These are phyloP conservation scores for Neoarius graeffei DNA, from an alignment of 2,113 vertebrate species.

Conservation along the genomic window DNA sequence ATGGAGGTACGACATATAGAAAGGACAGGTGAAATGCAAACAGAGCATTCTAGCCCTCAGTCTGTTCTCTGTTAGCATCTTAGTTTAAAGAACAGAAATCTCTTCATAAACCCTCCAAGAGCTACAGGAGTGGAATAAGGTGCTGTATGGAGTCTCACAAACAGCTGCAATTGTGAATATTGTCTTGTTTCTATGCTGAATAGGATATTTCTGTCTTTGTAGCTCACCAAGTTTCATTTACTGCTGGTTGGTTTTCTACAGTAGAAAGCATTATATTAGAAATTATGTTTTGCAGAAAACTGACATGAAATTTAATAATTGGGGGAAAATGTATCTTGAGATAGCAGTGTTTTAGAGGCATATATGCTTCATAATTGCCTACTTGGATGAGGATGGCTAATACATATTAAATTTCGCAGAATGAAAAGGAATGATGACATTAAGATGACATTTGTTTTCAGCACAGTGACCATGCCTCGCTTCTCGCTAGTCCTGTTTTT, in stretches of 20 bases:
- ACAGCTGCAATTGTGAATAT: background rate
- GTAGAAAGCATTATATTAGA: background rate
- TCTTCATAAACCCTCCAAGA: background rate
- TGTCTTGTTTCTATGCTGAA: too few relatives aligned
- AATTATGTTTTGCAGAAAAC: background rate
- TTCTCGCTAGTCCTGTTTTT: constrained; percentile 38
- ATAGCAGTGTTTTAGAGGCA: background rate
- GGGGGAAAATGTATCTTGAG: background rate
- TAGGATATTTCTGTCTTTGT: background rate
- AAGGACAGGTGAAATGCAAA: constrained; percentile 48
- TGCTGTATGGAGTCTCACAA: constrained; percentile 10
- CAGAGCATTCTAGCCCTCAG: background rate
- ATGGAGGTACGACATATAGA: constrained; percentile 36
- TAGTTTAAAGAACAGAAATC: background rate
- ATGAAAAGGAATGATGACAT: background rate
- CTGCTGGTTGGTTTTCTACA: too few relatives aligned
- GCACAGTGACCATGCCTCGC: constrained; percentile 47
- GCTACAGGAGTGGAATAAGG: background rate
- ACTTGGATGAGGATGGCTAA: background rate
- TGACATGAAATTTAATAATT: background rate
- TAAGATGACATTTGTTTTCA: background rate
- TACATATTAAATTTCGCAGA: background rate
- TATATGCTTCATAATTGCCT: background rate
- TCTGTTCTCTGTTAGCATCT: constrained; percentile 5
- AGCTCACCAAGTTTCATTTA: background rate